Evolutionary conservation across 2,797 vertebrate genomes (phyloP).

Genomic region (Okamejei kenojei): DNA sequence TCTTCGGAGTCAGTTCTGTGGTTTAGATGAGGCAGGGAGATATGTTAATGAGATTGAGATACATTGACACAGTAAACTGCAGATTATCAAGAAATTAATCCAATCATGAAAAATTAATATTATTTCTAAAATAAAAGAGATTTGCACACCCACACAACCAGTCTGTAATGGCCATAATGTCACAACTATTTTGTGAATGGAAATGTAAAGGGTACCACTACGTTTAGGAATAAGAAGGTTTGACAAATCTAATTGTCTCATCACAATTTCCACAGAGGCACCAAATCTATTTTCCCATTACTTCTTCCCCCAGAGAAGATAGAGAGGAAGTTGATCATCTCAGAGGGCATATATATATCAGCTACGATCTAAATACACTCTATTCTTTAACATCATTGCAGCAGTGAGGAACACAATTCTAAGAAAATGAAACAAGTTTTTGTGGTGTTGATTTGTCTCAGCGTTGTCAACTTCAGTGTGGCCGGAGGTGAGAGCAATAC

Average conservation of each 20-base stretch:
- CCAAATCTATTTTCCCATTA: background rate
- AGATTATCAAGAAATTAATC: too few species aligned
- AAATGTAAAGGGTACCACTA: background rate
- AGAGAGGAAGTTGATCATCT: background rate
- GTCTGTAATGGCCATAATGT: too few species aligned
- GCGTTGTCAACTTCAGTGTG: background rate
- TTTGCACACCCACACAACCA: background rate
- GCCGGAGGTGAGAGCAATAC: background rate
- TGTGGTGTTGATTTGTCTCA: background rate
- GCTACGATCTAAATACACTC: background rate
- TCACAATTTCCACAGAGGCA: background rate
- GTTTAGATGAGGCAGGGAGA: too few species aligned
- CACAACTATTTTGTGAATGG: background rate
- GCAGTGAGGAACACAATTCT: background rate
- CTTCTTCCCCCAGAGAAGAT: background rate
- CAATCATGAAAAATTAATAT: too few species aligned
- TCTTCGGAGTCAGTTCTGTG: too few species aligned
- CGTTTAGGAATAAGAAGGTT: background rate
- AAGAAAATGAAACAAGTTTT: background rate
- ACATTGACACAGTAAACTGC: too few species aligned
- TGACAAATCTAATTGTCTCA: background rate
- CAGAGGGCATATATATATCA: background rate
- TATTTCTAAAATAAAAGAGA: background rate
- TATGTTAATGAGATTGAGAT: too few species aligned
- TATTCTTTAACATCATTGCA: background rate